These are phyloP conservation scores for Turritopsis rubra DNA, from an alignment of 30 jellyfish, hydroid and myxozoan genomes.

Conservation along the genomic window DNA sequence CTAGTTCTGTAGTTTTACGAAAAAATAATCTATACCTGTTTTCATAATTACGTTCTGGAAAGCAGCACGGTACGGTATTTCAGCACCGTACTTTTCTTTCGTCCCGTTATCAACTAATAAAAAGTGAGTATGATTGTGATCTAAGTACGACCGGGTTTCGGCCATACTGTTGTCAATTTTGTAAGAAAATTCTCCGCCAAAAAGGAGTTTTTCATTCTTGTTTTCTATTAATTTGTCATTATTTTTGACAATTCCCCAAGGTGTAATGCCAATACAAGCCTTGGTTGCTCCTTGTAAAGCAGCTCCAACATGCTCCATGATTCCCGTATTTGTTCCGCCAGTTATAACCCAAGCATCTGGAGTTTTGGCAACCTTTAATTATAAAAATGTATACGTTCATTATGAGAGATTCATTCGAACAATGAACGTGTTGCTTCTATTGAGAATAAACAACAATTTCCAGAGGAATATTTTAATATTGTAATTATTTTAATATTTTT, in stretches of 20 bases:
- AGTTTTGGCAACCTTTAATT: slow-evolving; percentile 93
- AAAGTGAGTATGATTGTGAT: slow-evolving; percentile 91
- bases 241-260: slow-evolving; percentile 82
- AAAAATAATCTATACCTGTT: neutral
- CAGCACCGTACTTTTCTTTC: slow-evolving; percentile 63
- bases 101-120: slow-evolving; percentile 89
- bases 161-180: neutral
- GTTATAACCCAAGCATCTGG: slow-evolving; percentile 99
- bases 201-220: neutral
- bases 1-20: too few relatives aligned
- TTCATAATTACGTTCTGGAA: neutral
- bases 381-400: neutral
- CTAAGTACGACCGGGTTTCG: slow-evolving; percentile 46
- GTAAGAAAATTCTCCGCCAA: neutral
- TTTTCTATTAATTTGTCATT: neutral
- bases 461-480: too few relatives aligned
- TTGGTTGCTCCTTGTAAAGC: slow-evolving; percentile 87
- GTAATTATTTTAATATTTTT: too few relatives aligned
- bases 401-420: neutral
- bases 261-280: slow-evolving; percentile 85
- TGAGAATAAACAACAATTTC: neutral
- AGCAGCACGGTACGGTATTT: slow-evolving; percentile 8
- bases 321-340: slow-evolving; percentile 99
- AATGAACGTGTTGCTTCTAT: neutral
- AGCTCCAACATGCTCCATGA: slow-evolving; percentile 96